Conservation (phyloP, 2,888 invertebrate species). For the Campoletis raptor region DNA sequence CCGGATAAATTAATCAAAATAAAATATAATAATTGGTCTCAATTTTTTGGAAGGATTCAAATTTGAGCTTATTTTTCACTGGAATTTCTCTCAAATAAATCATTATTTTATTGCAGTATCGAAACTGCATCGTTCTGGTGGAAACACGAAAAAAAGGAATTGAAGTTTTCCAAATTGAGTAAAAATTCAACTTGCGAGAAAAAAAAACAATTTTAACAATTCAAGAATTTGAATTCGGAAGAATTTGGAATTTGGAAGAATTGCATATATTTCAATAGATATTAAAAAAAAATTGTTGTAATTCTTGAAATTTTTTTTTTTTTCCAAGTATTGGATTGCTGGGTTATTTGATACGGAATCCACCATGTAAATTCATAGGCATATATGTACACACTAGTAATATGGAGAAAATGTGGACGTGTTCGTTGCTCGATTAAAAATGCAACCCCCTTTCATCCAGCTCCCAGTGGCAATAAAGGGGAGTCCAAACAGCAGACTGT, state of each 20-base stretch:
- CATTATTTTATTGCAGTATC: no score
- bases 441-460: conserved; percentile 56
- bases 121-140: no score
- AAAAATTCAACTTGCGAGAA: no score
- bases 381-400: conserved; percentile 25
- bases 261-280: neutral
- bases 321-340: neutral
- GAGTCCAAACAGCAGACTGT: conserved; percentile 25
- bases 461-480: conserved; percentile 35
- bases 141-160: neutral
- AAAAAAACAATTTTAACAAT: no score
- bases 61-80: neutral
- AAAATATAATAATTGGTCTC: neutral
- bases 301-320: neutral
- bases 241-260: no score
- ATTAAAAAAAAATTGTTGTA: neutral
- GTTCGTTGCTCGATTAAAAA: conserved; percentile 64
- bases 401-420: conserved; percentile 35
- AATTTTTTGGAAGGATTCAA: neutral
- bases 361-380: conserved; percentile 13
- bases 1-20: conserved; percentile 7
- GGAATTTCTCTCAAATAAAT: no score
- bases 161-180: no score
- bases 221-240: no score
- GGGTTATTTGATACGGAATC: neutral